phyloP scores from a whole-genome alignment of 2,797 vertebrate genomes.

The Sylvilagus floridanus region DNA sequence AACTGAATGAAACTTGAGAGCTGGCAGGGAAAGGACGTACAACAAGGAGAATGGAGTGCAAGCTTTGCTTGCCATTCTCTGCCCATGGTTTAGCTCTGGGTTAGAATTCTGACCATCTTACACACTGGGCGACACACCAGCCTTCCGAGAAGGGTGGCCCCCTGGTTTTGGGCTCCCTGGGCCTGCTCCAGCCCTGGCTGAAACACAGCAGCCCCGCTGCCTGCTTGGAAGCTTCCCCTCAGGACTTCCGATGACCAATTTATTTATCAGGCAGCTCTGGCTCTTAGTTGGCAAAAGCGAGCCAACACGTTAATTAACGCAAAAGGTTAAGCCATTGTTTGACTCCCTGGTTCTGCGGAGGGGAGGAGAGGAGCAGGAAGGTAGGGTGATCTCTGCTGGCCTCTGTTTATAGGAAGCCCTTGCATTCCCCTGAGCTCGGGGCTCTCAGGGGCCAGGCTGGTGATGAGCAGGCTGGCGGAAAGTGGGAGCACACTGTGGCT shows the following conservation, averaged over 20 bases:
- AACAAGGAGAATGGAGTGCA: neutral
- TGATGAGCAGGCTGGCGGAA: conserved; percentile 68
- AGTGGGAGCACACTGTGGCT: conserved; percentile 69
- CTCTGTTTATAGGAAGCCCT: conserved; percentile 81
- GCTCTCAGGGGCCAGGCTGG: neutral
- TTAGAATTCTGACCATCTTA: conserved; percentile 1
- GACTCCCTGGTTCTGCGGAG: conserved; percentile 81
- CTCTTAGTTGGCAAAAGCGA: conserved; percentile 70
- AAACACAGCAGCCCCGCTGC: neutral
- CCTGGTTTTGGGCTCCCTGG: neutral
- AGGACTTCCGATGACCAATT: conserved; percentile 76
- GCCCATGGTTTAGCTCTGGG: neutral
- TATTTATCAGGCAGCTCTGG: conserved; percentile 76
- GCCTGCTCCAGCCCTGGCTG: neutral
- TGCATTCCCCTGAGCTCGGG: conserved; percentile 58
- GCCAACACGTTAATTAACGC: conserved; percentile 83
- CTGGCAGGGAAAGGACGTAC: neutral
- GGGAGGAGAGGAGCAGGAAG: conserved; percentile 80
- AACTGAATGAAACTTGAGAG: neutral
- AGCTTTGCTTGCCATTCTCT: neutral
- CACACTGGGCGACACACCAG: neutral
- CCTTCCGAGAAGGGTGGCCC: neutral
- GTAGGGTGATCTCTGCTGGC: conserved; percentile 68
- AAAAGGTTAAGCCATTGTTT: conserved; percentile 82
- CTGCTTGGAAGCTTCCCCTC: conserved; percentile 18